Evolutionary conservation across 1,140 invertebrate genomes (phyloP), one percentile per base, ranked within the genome.

Genomic region (Drosophila sechellia): DNA sequence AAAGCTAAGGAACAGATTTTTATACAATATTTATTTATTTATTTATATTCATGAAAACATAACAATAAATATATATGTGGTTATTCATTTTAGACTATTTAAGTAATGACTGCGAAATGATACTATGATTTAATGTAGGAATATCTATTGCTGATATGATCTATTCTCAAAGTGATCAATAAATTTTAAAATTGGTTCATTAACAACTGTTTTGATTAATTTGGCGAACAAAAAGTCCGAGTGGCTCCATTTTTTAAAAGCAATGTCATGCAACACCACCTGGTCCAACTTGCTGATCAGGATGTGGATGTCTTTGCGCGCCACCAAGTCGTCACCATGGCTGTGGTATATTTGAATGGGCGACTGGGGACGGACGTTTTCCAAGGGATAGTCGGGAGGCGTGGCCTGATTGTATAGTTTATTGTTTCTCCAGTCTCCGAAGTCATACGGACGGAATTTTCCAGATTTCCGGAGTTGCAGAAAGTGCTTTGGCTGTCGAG

Each of bases 401-500:
- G 43, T 73, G 10, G 71, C 4, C 17, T 71, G 73, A 3, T 81
- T 85, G 68, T 94, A 94, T 5, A 73, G 39, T 22, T 78, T 57
- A 46, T 92, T 92, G 55, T 93, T 93, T 22, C 4, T 1, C 1
- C 11, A 27, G 8, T 1, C 27, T 1, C 92, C 92, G 12, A 90
- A 91, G 76, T 93, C 92, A 25, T 75, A 93, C 15, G 84, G 75
- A 0, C 76, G 75, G 25, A 93, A 93, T 0, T 91, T 84, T 5
- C 80, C 91, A 0, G 86, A 93, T 13, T 93, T 75, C 4, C 93
- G 84, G 17, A 92, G 92, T 80, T 95, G 95, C 1, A 94, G 94
- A 78, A 93, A 96, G 81, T 96, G 95, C 6, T 95, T 92, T 0
- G 97, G 79, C 79, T 97, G 96, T 72, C 95, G 94, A 34, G 94